Evolutionary conservation across 2,113 vertebrate genomes (phyloP).

Genomic region (Aviceda subcristata): DNA sequence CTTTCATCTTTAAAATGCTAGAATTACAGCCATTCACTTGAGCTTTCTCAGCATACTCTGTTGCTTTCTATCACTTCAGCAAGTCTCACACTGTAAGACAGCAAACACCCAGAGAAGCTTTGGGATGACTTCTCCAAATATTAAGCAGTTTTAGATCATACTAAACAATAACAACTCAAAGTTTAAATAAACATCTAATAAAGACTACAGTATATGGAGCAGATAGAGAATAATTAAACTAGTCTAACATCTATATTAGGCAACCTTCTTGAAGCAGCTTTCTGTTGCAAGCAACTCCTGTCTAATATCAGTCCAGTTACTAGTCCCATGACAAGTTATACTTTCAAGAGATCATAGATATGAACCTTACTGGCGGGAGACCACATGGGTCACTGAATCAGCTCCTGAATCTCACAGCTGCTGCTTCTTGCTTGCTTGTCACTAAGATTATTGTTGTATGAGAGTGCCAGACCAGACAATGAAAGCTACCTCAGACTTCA

Average conservation of each 20-base stretch:
- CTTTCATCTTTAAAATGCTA: not conserved
- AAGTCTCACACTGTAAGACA: not conserved
- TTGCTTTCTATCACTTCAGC: not conserved
- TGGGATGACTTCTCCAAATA: not conserved
- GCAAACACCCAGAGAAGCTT: not conserved
- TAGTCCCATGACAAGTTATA: not conserved
- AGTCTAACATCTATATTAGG: not conserved
- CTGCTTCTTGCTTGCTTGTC: not conserved
- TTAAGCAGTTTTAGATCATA: not conserved
- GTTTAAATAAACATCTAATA: conserved; percentile 6
- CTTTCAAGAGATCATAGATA: not conserved
- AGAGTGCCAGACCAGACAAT: not conserved
- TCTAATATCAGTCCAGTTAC: not conserved
- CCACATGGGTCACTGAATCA: not conserved
- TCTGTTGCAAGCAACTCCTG: not conserved
- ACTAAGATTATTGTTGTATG: not conserved
- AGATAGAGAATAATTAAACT: conserved; percentile 22
- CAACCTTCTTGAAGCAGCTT: not conserved
- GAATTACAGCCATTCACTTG: not conserved
- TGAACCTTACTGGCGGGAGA: not conserved
- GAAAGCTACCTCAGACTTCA: not conserved
- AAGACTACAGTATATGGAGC: not conserved
- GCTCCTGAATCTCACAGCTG: not conserved
- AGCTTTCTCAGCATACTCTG: not conserved
- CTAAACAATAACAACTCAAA: not conserved